Conservation (phyloP, 2,888 invertebrate genomes). For the Parascotia fuliginaria region DNA sequence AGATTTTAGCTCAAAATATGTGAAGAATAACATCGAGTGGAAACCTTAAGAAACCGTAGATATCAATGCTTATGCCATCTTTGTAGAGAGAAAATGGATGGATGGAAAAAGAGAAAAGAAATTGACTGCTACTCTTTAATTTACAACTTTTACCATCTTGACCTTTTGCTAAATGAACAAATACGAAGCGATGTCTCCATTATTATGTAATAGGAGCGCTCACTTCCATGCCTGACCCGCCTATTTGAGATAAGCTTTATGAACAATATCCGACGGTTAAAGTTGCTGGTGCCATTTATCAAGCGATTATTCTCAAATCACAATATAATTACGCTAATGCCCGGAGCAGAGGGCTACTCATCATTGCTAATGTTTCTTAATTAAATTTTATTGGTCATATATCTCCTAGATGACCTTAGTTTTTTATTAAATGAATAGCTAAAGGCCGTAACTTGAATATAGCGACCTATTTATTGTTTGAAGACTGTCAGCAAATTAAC, state of each 20-base stretch:
- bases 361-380: constrained; percentile 71
- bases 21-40: too few species aligned
- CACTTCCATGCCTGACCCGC: neutral
- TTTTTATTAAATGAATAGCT: constrained; percentile 26
- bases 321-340: constrained; percentile 75
- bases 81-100: too few species aligned
- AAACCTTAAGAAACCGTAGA: too few species aligned
- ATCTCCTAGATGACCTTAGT: constrained; percentile 52
- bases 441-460: constrained; percentile 5
- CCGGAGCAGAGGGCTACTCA: constrained; percentile 59
- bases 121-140: too few species aligned
- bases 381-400: constrained; percentile 72
- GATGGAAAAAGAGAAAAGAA: too few species aligned
- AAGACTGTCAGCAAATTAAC: constrained; percentile 34
- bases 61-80: too few species aligned
- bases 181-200: too few species aligned
- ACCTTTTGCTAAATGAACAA: too few species aligned
- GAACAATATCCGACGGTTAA: constrained; percentile 34
- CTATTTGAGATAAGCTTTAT: neutral
- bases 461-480: constrained; percentile 31
- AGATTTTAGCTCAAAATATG: too few species aligned
- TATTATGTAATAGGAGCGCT: constrained; percentile 5
- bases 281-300: constrained; percentile 67
- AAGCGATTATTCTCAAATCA: constrained; percentile 76
- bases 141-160: too few species aligned